These are phyloP conservation scores for Polyommatus icarus DNA, from an alignment of 2,888 invertebrate species.

Conservation along the genomic window DNA sequence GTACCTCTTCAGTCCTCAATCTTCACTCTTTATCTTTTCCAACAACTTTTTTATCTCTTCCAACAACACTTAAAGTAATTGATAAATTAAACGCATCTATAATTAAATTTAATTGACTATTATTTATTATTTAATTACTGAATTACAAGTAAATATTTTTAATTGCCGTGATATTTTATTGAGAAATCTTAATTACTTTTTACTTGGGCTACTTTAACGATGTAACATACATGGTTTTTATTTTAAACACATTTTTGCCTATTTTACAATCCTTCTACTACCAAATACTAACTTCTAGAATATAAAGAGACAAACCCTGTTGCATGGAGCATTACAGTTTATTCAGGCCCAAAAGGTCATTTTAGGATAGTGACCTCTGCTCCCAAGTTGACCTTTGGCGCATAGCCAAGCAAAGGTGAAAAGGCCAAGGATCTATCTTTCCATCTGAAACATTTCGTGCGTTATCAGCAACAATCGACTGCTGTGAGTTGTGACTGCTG, in stretches of 20 bases:
- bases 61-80: background rate
- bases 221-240: too few relatives aligned
- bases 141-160: slow-evolving; percentile 1
- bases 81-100: background rate
- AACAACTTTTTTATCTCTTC: slow-evolving; percentile 1
- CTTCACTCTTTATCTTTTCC: background rate
- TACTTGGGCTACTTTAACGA: background rate
- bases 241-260: too few relatives aligned
- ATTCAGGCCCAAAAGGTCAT: background rate
- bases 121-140: background rate
- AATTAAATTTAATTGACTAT: background rate
- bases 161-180: slow-evolving; percentile 8
- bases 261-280: too few relatives aligned
- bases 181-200: background rate
- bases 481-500: background rate
- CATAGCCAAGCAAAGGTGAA: background rate
- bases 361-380: background rate
- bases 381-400: background rate
- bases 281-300: too few relatives aligned
- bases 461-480: background rate
- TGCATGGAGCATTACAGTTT: background rate
- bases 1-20: background rate
- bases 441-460: background rate
- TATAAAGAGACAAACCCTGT: background rate
- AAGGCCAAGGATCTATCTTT: background rate